phyloP scores from a whole-genome alignment of 2,888 invertebrate genomes.

The Pseudococcus jackbeardsleyi region DNA sequence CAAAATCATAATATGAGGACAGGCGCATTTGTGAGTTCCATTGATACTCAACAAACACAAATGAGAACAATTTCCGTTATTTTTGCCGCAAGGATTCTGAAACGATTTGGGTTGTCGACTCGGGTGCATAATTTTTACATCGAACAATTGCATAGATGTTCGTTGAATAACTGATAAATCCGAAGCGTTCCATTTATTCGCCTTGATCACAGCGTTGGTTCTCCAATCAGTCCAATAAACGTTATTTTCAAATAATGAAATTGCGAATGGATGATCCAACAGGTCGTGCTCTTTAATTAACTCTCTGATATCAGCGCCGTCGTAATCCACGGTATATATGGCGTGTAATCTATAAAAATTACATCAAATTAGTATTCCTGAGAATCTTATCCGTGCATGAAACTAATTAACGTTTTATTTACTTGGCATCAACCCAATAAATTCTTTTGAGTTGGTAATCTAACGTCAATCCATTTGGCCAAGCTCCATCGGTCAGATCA shows the following conservation, averaged over 20 bases:
- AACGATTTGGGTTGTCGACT: constrained; percentile 77
- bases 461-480: constrained; percentile 88
- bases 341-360: constrained; percentile 79
- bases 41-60: constrained; percentile 82
- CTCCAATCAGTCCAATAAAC: constrained; percentile 97
- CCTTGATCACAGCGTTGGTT: constrained; percentile 85
- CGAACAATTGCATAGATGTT: constrained; percentile 90
- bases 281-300: constrained; percentile 82
- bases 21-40: constrained; percentile 80
- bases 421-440: constrained; percentile 89
- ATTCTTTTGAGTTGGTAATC: constrained; percentile 81
- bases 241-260: constrained; percentile 86
- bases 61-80: constrained; percentile 86
- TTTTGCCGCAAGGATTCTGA: constrained; percentile 76
- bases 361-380: constrained; percentile 37
- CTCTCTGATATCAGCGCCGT: constrained; percentile 79
- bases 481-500: constrained; percentile 77
- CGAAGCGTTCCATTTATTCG: constrained; percentile 89
- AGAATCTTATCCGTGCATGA: neutral
- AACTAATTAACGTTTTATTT: constrained; percentile 53
- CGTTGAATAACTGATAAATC: constrained; percentile 84
- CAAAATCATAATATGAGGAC: constrained; percentile 89
- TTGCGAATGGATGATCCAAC: constrained; percentile 89
- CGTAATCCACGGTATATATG: constrained; percentile 86
- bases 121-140: constrained; percentile 86